phyloP scores from a whole-genome alignment of 2,113 vertebrate species.

The Actinemys pallida region DNA sequence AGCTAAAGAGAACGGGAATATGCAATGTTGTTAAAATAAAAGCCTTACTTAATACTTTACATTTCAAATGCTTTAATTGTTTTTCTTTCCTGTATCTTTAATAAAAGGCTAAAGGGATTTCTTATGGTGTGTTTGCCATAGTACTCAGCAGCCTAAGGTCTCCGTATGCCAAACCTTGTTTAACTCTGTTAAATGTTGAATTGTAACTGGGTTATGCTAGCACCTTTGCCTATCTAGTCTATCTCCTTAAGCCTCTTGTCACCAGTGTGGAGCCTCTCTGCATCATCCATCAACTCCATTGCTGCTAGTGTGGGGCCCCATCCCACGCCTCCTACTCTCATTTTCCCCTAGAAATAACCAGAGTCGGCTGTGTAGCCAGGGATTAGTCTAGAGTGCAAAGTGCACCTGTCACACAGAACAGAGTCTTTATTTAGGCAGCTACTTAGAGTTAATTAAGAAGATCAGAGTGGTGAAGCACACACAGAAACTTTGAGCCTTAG shows the following conservation, averaged over 20 bases:
- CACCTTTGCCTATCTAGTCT: neutral
- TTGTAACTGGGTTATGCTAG: neutral
- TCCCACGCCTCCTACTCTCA: neutral
- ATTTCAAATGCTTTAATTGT: neutral
- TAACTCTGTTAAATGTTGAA: neutral
- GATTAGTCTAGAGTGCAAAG: neutral
- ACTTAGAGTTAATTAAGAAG: neutral
- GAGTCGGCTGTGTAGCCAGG: neutral
- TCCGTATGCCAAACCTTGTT: neutral
- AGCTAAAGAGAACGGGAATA: neutral
- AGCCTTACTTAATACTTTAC: neutral
- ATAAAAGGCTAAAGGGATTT: neutral
- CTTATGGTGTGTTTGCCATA: neutral
- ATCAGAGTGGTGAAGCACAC: neutral
- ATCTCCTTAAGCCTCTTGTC: neutral
- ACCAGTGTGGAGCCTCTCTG: neutral
- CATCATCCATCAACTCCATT: neutral
- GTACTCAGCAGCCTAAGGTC: neutral
- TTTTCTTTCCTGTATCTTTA: neutral
- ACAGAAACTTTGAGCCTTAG: neutral
- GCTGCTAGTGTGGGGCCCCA: neutral
- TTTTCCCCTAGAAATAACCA: neutral
- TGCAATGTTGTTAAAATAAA: neutral
- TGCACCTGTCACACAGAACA: neutral
- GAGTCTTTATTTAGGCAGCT: neutral